phyloP scores from a whole-genome alignment of 2,888 invertebrate genomes.

The Platerodrilus igneus region DNA sequence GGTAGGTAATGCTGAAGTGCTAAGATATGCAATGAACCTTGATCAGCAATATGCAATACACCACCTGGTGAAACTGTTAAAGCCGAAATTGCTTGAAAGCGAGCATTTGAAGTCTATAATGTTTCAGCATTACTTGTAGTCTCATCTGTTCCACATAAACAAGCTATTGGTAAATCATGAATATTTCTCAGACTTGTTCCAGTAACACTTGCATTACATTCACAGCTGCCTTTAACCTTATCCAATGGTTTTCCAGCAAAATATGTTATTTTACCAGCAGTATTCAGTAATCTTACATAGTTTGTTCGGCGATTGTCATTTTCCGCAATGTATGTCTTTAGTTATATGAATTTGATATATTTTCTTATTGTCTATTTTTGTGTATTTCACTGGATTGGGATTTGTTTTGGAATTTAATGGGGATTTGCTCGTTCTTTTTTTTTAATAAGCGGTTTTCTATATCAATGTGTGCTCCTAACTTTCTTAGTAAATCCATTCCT shows the following conservation, averaged over 20 bases:
- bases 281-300: slow-evolving; percentile 78
- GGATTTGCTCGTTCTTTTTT: too few relatives aligned
- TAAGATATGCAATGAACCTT: slow-evolving; percentile 80
- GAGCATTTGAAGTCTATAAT: slow-evolving; percentile 82
- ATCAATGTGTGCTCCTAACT: too few relatives aligned
- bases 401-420: too few relatives aligned
- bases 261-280: slow-evolving; percentile 83
- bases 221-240: slow-evolving; percentile 49
- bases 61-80: slow-evolving; percentile 93
- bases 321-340: slow-evolving; percentile 90
- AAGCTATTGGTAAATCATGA: slow-evolving; percentile 41
- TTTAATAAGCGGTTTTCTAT: too few relatives aligned
- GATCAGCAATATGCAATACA: slow-evolving; percentile 93
- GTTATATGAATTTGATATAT: too few relatives aligned
- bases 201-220: slow-evolving; percentile 56
- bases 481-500: too few relatives aligned
- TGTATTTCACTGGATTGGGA: too few relatives aligned
- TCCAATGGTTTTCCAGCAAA: slow-evolving; percentile 86
- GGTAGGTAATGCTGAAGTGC: slow-evolving; percentile 84
- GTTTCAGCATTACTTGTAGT: slow-evolving; percentile 78
- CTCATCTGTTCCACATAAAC: slow-evolving; percentile 48
- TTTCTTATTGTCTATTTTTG: too few relatives aligned
- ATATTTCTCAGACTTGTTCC: slow-evolving; percentile 49
- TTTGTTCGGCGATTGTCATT: slow-evolving; percentile 83
- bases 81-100: slow-evolving; percentile 58